These are phyloP conservation scores for Chiropotes sagulatus DNA, from an alignment of 2,797 vertebrate genomes.

Conservation along the genomic window DNA sequence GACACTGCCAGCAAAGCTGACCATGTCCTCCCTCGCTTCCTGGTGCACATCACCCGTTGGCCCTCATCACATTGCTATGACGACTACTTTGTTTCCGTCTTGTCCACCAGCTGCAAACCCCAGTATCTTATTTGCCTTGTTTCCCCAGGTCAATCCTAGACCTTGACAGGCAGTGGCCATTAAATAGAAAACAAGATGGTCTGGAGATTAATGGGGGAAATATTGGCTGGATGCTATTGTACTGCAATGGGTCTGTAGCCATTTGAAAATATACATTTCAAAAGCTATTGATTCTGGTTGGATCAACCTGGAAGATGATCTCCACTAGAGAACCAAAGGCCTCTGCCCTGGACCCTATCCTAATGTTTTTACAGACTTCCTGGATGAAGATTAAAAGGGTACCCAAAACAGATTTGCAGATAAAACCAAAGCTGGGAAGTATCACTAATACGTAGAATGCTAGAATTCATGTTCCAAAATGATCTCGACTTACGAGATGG, in stretches of 20 bases:
- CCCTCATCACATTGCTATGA: not conserved
- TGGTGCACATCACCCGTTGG: not conserved
- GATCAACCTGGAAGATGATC: not conserved
- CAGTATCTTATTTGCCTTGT: not conserved
- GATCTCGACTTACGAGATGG: not conserved
- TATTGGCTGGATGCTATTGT: not conserved
- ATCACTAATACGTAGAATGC: not conserved
- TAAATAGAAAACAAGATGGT: not conserved
- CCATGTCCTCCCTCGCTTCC: not conserved
- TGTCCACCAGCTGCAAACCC: not conserved
- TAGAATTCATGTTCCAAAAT: conserved; percentile 6
- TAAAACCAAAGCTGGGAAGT: not conserved
- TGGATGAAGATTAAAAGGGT: not conserved
- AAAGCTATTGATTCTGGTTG: not conserved
- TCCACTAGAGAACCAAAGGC: not conserved
- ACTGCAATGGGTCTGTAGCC: not conserved
- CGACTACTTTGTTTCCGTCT: not conserved
- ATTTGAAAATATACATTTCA: not conserved
- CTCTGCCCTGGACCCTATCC: not conserved
- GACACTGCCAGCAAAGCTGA: not conserved
- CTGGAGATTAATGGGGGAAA: not conserved
- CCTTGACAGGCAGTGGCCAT: not conserved
- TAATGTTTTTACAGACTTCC: not conserved
- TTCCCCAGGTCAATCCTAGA: not conserved
- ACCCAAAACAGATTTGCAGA: not conserved